Base-by-base conservation (phyloP, 2,888 invertebrate genomes). In the Polylopha cassiicola region DNA sequence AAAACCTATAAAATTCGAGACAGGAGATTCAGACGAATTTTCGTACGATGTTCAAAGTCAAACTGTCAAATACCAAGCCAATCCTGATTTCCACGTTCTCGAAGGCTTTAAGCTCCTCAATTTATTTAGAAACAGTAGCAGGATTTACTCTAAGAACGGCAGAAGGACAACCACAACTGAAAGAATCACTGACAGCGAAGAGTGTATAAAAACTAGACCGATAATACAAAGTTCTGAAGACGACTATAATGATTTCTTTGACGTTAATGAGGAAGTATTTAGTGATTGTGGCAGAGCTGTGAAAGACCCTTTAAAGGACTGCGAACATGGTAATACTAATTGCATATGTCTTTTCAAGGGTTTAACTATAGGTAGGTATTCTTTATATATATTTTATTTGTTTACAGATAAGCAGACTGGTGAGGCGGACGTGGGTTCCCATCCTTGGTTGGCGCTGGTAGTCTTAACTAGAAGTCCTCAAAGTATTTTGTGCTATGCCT, bases 41-140 rank as follows among this genome's bases (percentile, higher is more conserved):
- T 37, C 48, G 11, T 57, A 59, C 22, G 51, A 65, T 26, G 53
- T 61, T 3, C 71, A 71, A 49, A 74, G 69, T 36, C 69, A 72
- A 42, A 71, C 72, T 1, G 63, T 82, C 11, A 73, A 55, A 43
- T 81, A 73, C 32, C 73, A 74, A 28, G 70, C 82, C 0, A 73
- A 73, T 24, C 84, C 82, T 22, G 69, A 82, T 51, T 85, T 82
- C 36, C 71, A 78, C 50, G 74, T 79, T 2, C 48, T 84, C 21
- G 67, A 78, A 59, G 75, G 76, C 13, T 84, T 80, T 47, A 84
- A 82, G 59, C 65, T 84, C 1, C 55, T 76, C 11, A 79, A 82
- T 53, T 61, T 82, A 42, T 55, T 61, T 17, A 58, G 56, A 30
- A 66, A 63, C 42, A 75, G 61, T 55, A 74, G 54, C 44, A 69